These are phyloP conservation scores for Scomber colias DNA, from an alignment of 2,113 vertebrate genomes.

Conservation along the genomic window DNA sequence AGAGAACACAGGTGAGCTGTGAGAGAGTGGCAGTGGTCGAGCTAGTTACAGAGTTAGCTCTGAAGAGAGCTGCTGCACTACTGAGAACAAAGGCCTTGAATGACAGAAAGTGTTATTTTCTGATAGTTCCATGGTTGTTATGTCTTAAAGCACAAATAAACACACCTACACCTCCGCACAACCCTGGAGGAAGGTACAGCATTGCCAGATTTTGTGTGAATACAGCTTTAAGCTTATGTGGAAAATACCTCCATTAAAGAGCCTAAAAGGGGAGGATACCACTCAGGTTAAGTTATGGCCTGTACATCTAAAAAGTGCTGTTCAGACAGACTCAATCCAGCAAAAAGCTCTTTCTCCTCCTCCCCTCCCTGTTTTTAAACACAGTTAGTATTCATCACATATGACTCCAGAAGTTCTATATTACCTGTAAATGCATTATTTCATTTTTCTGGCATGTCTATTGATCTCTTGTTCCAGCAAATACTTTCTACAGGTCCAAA, in stretches of 20 bases:
- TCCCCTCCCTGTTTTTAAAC: neutral
- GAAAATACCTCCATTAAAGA: neutral
- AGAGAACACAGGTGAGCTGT: too few relatives aligned
- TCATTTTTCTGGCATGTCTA: neutral
- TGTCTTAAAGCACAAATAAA: too few relatives aligned
- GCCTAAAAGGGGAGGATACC: slow-evolving; percentile 8
- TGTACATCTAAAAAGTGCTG: slow-evolving; percentile 15
- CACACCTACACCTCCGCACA: too few relatives aligned
- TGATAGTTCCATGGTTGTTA: too few relatives aligned
- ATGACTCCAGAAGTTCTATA: neutral
- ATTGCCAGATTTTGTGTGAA: too few relatives aligned
- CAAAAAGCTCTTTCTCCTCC: neutral
- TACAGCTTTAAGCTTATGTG: neutral
- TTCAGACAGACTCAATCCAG: slow-evolving; percentile 5
- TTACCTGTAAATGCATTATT: slow-evolving; percentile 10
- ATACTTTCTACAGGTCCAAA: neutral
- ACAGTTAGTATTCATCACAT: slow-evolving; percentile 23
- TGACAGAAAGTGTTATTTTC: too few relatives aligned
- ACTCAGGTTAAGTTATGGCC: slow-evolving; percentile 4
- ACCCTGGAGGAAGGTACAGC: too few relatives aligned
- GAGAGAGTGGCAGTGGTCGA: too few relatives aligned
- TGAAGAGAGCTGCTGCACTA: too few relatives aligned
- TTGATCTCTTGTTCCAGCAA: slow-evolving; percentile 12
- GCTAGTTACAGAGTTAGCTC: too few relatives aligned
- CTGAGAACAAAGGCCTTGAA: too few relatives aligned